Evolutionary conservation across 1,140 invertebrate species (phyloP).

Genomic region (Linepithema humile): DNA sequence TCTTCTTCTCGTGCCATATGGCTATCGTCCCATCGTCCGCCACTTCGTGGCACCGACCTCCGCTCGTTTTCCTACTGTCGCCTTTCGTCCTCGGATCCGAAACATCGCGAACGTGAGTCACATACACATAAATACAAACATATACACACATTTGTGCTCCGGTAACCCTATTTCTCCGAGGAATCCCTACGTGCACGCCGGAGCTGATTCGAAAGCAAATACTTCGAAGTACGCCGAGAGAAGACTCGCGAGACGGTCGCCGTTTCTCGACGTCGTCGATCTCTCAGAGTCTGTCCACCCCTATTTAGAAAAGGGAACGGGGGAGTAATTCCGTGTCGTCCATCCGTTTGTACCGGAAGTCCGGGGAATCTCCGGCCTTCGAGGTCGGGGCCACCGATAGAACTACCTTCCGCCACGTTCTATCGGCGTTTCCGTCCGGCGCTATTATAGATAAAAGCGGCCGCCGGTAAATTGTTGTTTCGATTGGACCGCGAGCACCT

Average conservation of each 20-base stretch:
- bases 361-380: constrained; percentile 11
- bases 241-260: constrained; percentile 8
- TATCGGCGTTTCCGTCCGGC: constrained; percentile 44
- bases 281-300: neutral
- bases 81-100: neutral
- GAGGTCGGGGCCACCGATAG: constrained; percentile 28
- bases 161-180: constrained; percentile 18
- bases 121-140: neutral
- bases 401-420: constrained; percentile 35
- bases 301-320: neutral
- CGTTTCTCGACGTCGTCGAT: constrained; percentile 21
- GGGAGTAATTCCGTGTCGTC: constrained; percentile 43
- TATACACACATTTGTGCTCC: too few relatives aligned
- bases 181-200: neutral
- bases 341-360: constrained; percentile 29
- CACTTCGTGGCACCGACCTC: neutral
- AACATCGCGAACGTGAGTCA: constrained; percentile 4
- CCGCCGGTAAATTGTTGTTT: constrained; percentile 69
- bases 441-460: constrained; percentile 67
- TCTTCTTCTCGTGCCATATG: constrained; percentile 52
- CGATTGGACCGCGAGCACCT: constrained; percentile 62
- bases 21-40: neutral
- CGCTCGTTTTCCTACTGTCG: constrained; percentile 6
- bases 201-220: constrained; percentile 50
- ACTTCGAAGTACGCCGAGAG: constrained; percentile 16